Evolutionary conservation across 1,140 invertebrate species (phyloP), one percentile per base, ranked within the genome.

Genomic region (Chironomus striatipennis): DNA sequence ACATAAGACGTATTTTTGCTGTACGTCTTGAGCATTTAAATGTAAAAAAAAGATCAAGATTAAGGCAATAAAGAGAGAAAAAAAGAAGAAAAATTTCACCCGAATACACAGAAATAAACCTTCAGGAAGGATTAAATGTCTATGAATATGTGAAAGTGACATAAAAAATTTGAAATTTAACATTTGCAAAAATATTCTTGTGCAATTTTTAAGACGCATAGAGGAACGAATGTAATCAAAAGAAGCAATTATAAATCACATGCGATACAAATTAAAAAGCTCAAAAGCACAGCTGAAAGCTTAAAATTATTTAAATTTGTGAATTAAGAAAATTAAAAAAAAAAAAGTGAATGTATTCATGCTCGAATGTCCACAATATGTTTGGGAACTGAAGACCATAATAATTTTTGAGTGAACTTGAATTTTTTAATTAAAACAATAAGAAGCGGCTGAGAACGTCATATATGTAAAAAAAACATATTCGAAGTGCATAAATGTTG

Each of bases 211-310:
- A 21, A 20, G 65, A 10, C 1, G 47, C 1, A 57, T 12, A 57
- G 7, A 12, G 47, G 9, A 21, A 18, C 65, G 17, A 18, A 20
- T 12, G 47, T 70, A 70, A n/a, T 21, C 17, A 20, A 18, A 70
- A 20, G 20, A 20, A 70, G 20, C 65, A 70, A 70, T 70, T 70
- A 70, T 18, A 18, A 70, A 70, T 70, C 65, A 70, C 65, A 70
- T 70, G 65, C 65, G 24, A 70, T 20, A 21, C 65, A 1, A 67
- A 21, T 9, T 15, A 70, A n/a, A 21, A 70, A 7, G 65, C 24
- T 34, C 24, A n/a, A 47, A 47, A 8, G 15, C 43, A 47, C 43
- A 47, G 15, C 43, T 57, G n/a, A n/a, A 57, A 57, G 5, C 12
- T 57, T 5, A 57, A 57, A 47, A 47, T 47, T 3, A 47, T n/a